Evolutionary conservation across 1,140 invertebrate genomes (phyloP).

Genomic region (Drosophila burlai): DNA sequence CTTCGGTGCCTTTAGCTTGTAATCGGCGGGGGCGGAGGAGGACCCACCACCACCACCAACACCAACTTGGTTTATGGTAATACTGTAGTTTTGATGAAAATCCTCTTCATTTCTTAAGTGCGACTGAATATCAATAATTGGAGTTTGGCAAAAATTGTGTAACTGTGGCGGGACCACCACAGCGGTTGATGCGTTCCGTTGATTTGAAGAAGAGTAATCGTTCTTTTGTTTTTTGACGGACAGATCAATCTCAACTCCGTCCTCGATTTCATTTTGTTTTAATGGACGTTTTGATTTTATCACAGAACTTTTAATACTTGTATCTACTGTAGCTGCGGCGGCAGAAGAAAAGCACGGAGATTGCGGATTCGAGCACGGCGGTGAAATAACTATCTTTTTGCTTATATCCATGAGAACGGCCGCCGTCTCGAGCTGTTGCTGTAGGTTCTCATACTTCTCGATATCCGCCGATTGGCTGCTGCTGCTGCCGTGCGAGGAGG

Average conservation of each 20-base stretch:
- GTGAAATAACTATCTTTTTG: constrained; percentile 85
- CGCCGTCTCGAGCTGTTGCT: constrained; percentile 84
- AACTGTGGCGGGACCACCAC: constrained; percentile 24
- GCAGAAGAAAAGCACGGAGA: constrained; percentile 76
- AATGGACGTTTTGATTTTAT: constrained; percentile 84
- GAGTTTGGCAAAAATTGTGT: constrained; percentile 56
- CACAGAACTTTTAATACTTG: constrained; percentile 85
- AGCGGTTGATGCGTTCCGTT: constrained; percentile 35
- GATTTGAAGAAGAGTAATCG: constrained; percentile 53
- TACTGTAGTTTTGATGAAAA: constrained; percentile 69
- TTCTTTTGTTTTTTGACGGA: constrained; percentile 79
- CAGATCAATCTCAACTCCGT: constrained; percentile 80
- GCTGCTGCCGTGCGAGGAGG: constrained; percentile 26
- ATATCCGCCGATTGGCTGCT: constrained; percentile 42
- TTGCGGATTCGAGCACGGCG: constrained; percentile 84
- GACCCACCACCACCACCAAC: constrained; percentile 27
- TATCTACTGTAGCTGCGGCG: constrained; percentile 59
- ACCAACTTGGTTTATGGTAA: constrained; percentile 63
- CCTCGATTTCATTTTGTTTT: constrained; percentile 65
- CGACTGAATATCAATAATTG: constrained; percentile 62
- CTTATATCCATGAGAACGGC: constrained; percentile 85
- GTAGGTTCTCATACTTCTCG: constrained; percentile 73
- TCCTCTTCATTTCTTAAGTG: constrained; percentile 52
- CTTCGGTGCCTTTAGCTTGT: constrained; percentile 53
- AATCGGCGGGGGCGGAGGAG: constrained; percentile 17